Conservation (phyloP, 2,888 invertebrate species). For the Papilio gigon region DNA sequence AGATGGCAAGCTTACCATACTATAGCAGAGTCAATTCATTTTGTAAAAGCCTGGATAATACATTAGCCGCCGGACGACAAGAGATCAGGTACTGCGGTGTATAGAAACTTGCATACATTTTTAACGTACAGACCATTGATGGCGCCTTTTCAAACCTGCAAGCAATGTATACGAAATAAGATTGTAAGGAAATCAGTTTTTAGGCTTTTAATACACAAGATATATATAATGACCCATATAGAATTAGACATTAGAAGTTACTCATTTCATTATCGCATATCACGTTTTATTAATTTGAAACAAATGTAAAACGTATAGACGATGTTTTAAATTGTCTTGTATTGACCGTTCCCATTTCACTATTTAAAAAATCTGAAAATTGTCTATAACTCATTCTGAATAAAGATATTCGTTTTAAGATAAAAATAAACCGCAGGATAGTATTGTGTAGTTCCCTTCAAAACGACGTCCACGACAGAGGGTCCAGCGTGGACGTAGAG, state of each 20-base stretch:
- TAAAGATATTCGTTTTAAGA: slow-evolving; percentile 75
- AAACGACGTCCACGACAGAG: slow-evolving; percentile 63
- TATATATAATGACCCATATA: no score
- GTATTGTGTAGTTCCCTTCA: slow-evolving; percentile 70
- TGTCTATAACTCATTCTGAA: slow-evolving; percentile 75
- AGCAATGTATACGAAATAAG: neutral
- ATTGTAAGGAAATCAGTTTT: neutral
- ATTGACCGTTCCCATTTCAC: neutral
- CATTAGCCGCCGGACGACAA: neutral
- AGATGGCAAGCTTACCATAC: neutral
- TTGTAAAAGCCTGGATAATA: slow-evolving; percentile 13
- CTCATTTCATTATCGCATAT: no score
- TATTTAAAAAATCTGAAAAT: slow-evolving; percentile 62
- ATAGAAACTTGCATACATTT: neutral
- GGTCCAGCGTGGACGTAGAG: slow-evolving; percentile 66
- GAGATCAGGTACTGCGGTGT: neutral
- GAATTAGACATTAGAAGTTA: no score
- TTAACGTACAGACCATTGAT: neutral
- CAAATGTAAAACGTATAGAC: no score
- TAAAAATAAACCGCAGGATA: slow-evolving; percentile 70
- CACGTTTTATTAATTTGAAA: no score
- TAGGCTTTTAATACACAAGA: neutral
- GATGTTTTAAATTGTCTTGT: no score
- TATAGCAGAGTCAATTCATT: neutral
- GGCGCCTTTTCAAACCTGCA: neutral